Base-by-base conservation (phyloP, 1,140 invertebrate species). In the Chelonus insularis region DNA sequence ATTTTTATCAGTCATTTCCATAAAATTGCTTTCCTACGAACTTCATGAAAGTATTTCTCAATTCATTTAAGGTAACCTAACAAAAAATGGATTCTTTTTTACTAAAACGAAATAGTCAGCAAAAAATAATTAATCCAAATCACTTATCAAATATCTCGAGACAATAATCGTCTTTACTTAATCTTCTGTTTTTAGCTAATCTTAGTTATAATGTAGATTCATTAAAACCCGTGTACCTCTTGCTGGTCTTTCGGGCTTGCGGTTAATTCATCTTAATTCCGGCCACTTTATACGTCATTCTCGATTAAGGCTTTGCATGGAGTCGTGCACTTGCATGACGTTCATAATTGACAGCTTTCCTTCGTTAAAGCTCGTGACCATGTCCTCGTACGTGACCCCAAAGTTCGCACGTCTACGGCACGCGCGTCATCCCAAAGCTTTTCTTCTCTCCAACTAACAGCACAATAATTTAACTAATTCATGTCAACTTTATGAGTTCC, bases 241-340 rank as follows among this genome's bases (percentile, higher is more conserved):
- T 32, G 4, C 12, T n/a, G 18, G 45, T 6, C 32, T 48, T 32
- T 36, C 23, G 20, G n/a, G 37, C 62, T 41, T 51, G 21, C 48
- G n/a, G 39, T 60, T 64, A 64, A 65, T 51, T 65, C 58, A 45
- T 61, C 59, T 65, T 55, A 65, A 65, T 65, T 65, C 55, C 21
- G 48, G 55, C 63, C 63, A 65, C 63, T 65, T 65, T 50, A 65
- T 57, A 61, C 63, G 56, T 58, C 63, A 65, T 50, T 14, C 36
- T 65, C 63, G 63, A 65, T 65, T 65, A 65, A 65, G 58, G 21
- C 63, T 59, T 60, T 52, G 29, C 34, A 57, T 43, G 25, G 20
- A 25, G 23, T 55, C 50, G 47, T 57, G 60, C 43, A 57, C 60
- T 34, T 29, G 8, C 60, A 48, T 47, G 20, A 45, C 43, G 56